Evolutionary conservation across 2,797 vertebrate species (phyloP).

Genomic region (Taenioides sp.): DNA sequence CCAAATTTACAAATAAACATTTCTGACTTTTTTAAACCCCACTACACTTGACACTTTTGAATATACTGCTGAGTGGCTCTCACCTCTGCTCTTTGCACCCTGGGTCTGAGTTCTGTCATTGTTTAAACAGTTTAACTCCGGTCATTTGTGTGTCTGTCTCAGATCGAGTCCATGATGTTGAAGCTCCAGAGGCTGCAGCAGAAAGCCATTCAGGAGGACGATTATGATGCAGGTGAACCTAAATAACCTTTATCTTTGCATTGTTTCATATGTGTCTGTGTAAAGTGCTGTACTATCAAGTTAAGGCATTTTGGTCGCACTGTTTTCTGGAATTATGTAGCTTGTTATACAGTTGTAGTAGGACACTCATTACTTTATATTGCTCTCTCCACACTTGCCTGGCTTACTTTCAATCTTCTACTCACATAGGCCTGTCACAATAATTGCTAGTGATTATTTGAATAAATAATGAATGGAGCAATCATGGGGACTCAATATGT

Average conservation of each 20-base stretch:
- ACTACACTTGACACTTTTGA: neutral
- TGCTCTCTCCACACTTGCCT: neutral
- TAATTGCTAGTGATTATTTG: too few species aligned
- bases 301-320: neutral
- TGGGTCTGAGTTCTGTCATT: neutral
- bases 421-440: too few species aligned
- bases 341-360: neutral
- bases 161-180: constrained; percentile 86
- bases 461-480: too few species aligned
- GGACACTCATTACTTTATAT: neutral
- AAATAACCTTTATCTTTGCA: neutral
- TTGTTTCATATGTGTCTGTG: neutral
- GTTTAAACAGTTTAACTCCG: constrained; percentile 36
- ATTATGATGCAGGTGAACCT: constrained; percentile 84
- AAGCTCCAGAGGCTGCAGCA: constrained; percentile 86
- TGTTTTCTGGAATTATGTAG: neutral
- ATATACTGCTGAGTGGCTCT: constrained; percentile 17
- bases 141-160: constrained; percentile 35
- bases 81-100: constrained; percentile 32
- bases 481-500: too few species aligned
- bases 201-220: constrained; percentile 85
- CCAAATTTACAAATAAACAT: too few species aligned
- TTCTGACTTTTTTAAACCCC: neutral
- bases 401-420: neutral
- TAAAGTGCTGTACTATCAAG: neutral